Conservation (phyloP, 2,888 invertebrate genomes). For the Lamproptera curius region DNA sequence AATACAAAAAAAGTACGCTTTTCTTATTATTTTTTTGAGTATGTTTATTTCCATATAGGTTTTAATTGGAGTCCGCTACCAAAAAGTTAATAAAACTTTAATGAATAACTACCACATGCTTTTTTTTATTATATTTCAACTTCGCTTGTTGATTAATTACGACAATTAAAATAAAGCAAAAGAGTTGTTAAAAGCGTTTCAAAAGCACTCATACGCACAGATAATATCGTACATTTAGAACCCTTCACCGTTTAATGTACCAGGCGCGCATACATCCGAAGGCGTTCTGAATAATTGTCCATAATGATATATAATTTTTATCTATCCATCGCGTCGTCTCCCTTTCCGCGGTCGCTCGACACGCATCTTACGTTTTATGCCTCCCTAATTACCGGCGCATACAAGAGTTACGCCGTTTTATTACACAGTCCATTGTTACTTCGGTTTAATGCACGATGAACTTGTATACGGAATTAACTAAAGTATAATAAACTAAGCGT, state of each 20-base stretch:
- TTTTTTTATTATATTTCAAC: neutral
- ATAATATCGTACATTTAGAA: neutral
- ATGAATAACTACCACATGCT: neutral
- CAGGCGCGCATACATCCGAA: slow-evolving; percentile 1
- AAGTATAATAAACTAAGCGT: slow-evolving; percentile 12
- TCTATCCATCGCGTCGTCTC: slow-evolving; percentile 38
- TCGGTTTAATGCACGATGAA: slow-evolving; percentile 18
- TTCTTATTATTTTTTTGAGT: too few species aligned
- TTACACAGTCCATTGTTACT: slow-evolving; percentile 20
- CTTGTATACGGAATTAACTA: slow-evolving; percentile 6
- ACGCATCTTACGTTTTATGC: slow-evolving; percentile 35
- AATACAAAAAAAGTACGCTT: too few species aligned
- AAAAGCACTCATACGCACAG: too few species aligned
- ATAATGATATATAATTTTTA: slow-evolving; percentile 44
- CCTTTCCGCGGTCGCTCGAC: slow-evolving; percentile 29
- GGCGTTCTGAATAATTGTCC: slow-evolving; percentile 34
- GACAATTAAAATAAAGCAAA: neutral
- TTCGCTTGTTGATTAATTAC: neutral
- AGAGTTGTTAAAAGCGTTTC: too few species aligned
- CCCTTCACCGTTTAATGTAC: neutral
- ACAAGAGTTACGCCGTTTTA: slow-evolving; percentile 14
- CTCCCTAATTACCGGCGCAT: slow-evolving; percentile 29
- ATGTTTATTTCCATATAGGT: too few species aligned
- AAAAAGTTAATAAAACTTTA: neutral
- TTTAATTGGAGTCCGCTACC: neutral